A percentile compares a stretch with the other conserved stretches of the same genome.
phyloP scores from a whole-genome alignment of 2,113 vertebrate species.

The Phalacrocorax carbo region DNA sequence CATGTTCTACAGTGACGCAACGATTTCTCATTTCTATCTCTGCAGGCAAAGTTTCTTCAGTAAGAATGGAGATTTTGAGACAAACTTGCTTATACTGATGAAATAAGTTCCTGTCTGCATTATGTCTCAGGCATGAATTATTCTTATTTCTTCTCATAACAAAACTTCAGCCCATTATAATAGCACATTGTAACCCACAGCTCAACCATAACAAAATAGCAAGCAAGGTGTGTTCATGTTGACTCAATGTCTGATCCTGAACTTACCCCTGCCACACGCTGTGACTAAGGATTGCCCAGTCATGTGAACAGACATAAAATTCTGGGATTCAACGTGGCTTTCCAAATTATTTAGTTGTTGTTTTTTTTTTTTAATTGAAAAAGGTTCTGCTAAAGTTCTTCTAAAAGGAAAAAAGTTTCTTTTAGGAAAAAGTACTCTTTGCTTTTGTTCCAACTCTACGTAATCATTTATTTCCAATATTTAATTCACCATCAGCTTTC shows the following conservation, averaged over 20 bases:
- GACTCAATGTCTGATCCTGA: neutral
- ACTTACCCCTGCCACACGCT: neutral
- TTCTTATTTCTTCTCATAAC: neutral
- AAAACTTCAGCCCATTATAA: neutral
- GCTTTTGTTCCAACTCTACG: neutral
- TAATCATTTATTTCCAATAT: neutral
- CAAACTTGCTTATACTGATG: neutral
- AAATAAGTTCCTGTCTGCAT: neutral
- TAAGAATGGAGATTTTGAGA: neutral
- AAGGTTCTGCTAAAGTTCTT: neutral
- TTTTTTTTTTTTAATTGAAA: neutral
- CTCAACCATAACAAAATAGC: neutral
- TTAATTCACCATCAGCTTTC: neutral
- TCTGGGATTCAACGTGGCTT: neutral
- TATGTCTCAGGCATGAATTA: neutral
- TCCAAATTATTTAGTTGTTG: neutral
- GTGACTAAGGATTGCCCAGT: neutral
- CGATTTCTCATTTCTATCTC: neutral
- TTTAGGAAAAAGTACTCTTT: neutral
- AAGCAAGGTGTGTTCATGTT: neutral
- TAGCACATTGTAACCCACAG: neutral
- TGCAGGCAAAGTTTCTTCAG: neutral
- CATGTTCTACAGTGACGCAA: accelerated
- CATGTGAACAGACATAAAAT: neutral
- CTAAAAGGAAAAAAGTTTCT: neutral